Base-by-base conservation (phyloP, 1,140 invertebrate genomes). In the Cydia fagiglandana region DNA sequence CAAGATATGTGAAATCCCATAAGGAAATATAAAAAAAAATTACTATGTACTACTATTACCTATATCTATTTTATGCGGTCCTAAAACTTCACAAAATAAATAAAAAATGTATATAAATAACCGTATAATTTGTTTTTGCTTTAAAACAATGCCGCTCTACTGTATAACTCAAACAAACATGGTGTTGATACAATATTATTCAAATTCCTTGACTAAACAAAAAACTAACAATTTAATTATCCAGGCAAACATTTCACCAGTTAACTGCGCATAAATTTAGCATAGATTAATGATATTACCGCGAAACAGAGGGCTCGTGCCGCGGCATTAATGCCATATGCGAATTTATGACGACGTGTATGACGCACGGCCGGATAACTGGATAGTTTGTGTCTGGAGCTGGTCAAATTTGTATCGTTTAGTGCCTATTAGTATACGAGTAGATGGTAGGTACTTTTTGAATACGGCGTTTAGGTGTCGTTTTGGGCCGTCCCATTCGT, bases 211-310 rank as follows among this genome's bases (percentile, higher is more conserved):
- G 15, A 70, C 66, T 41, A 73, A 47, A 73, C 73, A 53, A 73
- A 73, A 73, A 47, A 53, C 73, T 53, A 73, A 73, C 73, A 45
- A 73, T 24, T 45, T 50, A 73, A 73, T 73, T 75, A 64, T 68
- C 75, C 76, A 79, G 80, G 78, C 80, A 83, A 73, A 78, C 73
- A 80, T 78, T 81, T 79, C 77, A 80, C 73, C 79, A 64, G 61
- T 83, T 86, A 86, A 86, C 85, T 82, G 83, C 83, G 81, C 83
- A 87, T 87, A 86, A 87, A 87, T 88, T 86, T 79, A 81, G 83
- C 79, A 79, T 74, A 81, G 86, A 87, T 88, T 88, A 87, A 88
- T 88, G 80, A 84, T 84, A 88, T 87, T 84, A 86, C 81, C 79
- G 73, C 81, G 74, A 77, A 77, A 80, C 78, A 78, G 73, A 53